Evolutionary conservation across 2,113 vertebrate species (phyloP).

Genomic region (Silurus glanis): DNA sequence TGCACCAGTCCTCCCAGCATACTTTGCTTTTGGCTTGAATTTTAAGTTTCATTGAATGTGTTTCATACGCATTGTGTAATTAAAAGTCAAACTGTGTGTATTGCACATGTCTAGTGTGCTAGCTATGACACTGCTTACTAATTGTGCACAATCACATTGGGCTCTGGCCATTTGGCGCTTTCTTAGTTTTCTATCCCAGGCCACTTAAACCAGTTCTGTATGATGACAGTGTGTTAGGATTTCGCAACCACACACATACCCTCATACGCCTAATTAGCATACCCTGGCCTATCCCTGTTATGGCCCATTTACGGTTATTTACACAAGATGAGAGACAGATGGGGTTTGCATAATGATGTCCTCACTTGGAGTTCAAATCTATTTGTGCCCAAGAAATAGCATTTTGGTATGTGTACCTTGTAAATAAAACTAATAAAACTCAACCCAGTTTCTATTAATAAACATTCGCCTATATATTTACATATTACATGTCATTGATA

Average conservation of each 20-base stretch:
- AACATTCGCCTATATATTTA: not conserved
- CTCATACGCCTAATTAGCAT: slow-evolving; percentile 73
- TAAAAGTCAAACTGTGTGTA: slow-evolving; percentile 52
- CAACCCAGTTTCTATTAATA: not conserved
- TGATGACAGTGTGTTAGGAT: slow-evolving; percentile 75
- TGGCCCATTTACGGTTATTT: slow-evolving; percentile 35
- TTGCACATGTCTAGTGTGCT: slow-evolving; percentile 45
- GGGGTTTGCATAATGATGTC: slow-evolving; percentile 68
- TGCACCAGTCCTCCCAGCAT: not conserved
- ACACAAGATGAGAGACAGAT: slow-evolving; percentile 34
- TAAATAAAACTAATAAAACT: not conserved
- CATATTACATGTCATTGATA: not conserved
- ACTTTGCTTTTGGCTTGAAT: slow-evolving; percentile 46
- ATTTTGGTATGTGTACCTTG: slow-evolving; percentile 1
- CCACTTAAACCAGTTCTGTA: slow-evolving; percentile 60
- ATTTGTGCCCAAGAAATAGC: slow-evolving; percentile 52
- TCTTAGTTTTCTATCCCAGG: slow-evolving; percentile 59
- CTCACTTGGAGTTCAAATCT: slow-evolving; percentile 32
- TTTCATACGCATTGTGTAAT: slow-evolving; percentile 64
- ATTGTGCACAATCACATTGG: slow-evolving; percentile 59
- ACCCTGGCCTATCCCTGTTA: slow-evolving; percentile 54
- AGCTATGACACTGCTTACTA: slow-evolving; percentile 55
- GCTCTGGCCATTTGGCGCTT: slow-evolving; percentile 50
- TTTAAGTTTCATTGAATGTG: slow-evolving; percentile 54
- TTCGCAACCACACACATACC: slow-evolving; percentile 69